Conservation (phyloP, 2,888 invertebrate species). For the Anoplius nigerrimus region DNA sequence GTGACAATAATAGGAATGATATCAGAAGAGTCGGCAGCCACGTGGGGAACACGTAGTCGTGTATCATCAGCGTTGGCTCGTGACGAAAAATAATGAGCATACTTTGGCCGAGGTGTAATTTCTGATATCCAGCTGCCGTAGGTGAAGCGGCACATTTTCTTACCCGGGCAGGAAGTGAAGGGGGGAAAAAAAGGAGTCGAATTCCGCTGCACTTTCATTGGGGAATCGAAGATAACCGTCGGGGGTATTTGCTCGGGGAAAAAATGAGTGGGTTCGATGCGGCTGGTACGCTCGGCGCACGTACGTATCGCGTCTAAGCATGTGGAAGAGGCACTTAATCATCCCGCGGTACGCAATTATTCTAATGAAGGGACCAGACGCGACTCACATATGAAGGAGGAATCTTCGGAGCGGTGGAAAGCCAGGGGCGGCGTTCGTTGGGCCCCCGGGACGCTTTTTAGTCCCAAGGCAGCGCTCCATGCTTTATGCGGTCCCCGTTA, state of each 20-base stretch:
- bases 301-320: conserved; percentile 31
- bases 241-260: conserved; percentile 8
- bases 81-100: neutral
- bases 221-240: neutral
- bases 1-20: conserved; percentile 46
- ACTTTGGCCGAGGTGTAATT: too few species aligned
- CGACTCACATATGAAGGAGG: conserved; percentile 48
- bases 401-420: conserved; percentile 38
- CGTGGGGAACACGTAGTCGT: neutral
- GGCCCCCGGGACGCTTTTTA: conserved; percentile 52
- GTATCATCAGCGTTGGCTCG: neutral
- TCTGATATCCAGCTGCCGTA: too few species aligned
- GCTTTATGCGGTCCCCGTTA: too few species aligned
- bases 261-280: conserved; percentile 18
- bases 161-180: too few species aligned
- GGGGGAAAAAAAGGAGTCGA: neutral
- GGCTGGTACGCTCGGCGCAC: conserved; percentile 18
- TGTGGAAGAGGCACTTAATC: conserved; percentile 55
- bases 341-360: conserved; percentile 59
- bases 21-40: conserved; percentile 30
- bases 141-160: too few species aligned
- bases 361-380: conserved; percentile 62
- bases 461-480: conserved; percentile 13
- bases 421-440: conserved; percentile 31
- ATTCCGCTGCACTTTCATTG: neutral